Evolutionary conservation across 2,797 vertebrate genomes (phyloP), one percentile per base, ranked within the genome.

Genomic region (Tympanoctomys barrerae): DNA sequence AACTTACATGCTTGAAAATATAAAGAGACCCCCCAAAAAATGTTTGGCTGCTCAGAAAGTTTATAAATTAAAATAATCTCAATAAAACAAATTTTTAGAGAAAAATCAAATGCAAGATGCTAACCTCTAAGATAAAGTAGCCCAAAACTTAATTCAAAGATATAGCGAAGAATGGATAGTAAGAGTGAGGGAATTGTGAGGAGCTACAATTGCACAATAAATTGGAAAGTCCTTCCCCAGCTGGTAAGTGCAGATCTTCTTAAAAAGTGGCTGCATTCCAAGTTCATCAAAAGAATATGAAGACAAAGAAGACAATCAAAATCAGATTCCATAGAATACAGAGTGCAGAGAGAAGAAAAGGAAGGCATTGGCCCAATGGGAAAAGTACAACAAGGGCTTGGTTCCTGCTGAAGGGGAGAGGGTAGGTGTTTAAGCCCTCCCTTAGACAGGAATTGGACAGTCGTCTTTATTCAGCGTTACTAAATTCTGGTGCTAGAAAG

Each of bases 31-130:
- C 52, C 54, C 49, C 42, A 81, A 70, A 77, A 84, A 81, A 19
- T 62, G 33, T 24, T 61, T 89, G 31, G 11, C 49, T 18, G 93
- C n/a, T 21, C 19, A 78, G 57, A 87, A 19, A 81, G 18, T 18
- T 87, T 59, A n/a, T 57, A 31, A 66, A 7, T 31, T 90, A 82
- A 91, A 95, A 91, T 52, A 89, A 91, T 81, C n/a, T 7, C 71
- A 83, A 71, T 39, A 83, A 91, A 90, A 79, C 85, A 57, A 33
- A 88, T 78, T 92, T 33, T 42, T 52, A 89, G 16, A 79, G 31
- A 31, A 31, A 71, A 90, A 33, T 33, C 36, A 42, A 79, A 24
- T 68, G 26, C 3, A 93, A 49, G 39, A 79, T 57, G 10, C 28
- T 75, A 19, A 94, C 49, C 90, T 94, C 83, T 71, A 80, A 87